A percentile compares a stretch with the other conserved stretches of the same genome.
Evolutionary conservation across 2,888 invertebrate species (phyloP).

Genomic region (Operophtera brumata): DNA sequence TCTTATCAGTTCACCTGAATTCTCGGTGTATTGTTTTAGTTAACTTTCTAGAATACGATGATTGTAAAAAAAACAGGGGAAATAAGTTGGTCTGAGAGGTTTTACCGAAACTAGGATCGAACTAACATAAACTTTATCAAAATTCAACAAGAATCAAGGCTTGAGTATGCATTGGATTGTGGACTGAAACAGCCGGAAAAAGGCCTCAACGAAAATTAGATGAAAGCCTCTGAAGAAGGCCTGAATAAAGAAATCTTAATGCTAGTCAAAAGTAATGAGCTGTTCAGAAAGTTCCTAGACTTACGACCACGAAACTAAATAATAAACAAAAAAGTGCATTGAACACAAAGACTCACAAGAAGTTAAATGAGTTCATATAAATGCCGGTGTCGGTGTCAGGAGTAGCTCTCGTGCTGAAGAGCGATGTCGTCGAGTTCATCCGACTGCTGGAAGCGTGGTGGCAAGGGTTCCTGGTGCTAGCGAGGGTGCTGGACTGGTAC

Average conservation of each 20-base stretch:
- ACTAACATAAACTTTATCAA: too few relatives aligned
- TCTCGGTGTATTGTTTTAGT: background rate
- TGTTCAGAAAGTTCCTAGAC: too few relatives aligned
- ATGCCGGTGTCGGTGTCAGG: constrained; percentile 54
- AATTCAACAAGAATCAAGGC: too few relatives aligned
- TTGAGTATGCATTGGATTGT: too few relatives aligned
- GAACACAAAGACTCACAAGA: background rate
- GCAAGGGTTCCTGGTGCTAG: constrained; percentile 72
- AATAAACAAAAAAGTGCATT: background rate
- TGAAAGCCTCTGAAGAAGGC: too few relatives aligned
- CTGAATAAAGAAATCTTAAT: too few relatives aligned
- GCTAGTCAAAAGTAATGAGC: too few relatives aligned
- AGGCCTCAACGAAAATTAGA: too few relatives aligned
- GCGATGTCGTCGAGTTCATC: constrained; percentile 71
- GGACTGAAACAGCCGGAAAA: too few relatives aligned
- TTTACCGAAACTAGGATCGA: too few relatives aligned
- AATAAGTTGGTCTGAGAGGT: background rate
- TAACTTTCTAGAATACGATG: constrained; percentile 2
- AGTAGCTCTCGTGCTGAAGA: constrained; percentile 53
- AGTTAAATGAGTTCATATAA: constrained; percentile 30
- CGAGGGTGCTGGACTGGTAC: constrained; percentile 66
- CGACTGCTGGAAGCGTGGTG: constrained; percentile 78
- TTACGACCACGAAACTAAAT: background rate
- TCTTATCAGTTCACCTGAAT: constrained; percentile 23
- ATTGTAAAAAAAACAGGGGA: background rate